Percentiles rank a stretch among this genome's conserved stretches.
Conservation (phyloP, 2,888 invertebrate species). For the Cepaea hortensis region DNA sequence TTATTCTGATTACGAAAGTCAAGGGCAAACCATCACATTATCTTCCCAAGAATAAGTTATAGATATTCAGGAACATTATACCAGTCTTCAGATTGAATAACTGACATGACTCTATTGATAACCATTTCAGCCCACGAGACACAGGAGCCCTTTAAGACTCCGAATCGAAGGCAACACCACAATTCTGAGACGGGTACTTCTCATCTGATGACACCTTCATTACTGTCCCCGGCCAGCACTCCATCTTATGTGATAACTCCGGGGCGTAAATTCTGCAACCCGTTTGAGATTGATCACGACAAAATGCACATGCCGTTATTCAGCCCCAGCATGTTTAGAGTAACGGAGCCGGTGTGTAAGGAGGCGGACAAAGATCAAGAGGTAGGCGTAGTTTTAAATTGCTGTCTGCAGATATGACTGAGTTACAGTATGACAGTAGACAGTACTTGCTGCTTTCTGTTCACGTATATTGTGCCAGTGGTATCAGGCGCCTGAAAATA, state of each 20-base stretch:
- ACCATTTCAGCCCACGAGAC: slow-evolving; percentile 17
- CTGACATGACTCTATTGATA: background rate
- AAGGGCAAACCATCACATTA: too few species aligned
- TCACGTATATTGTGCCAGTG: too few species aligned
- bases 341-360: slow-evolving; percentile 62
- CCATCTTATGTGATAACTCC: slow-evolving; percentile 42
- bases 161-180: background rate
- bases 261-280: slow-evolving; percentile 58
- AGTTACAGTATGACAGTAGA: too few species aligned
- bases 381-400: background rate
- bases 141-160: slow-evolving; percentile 42
- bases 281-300: slow-evolving; percentile 66
- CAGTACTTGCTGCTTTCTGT: too few species aligned
- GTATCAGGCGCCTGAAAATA: too few species aligned
- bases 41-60: too few species aligned
- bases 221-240: slow-evolving; percentile 34
- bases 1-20: too few species aligned
- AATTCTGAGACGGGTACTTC: background rate
- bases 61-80: too few species aligned
- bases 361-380: slow-evolving; percentile 50
- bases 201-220: background rate
- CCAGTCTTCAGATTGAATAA: background rate
- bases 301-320: slow-evolving; percentile 66
- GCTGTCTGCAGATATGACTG: too few species aligned
- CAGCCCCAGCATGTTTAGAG: slow-evolving; percentile 71